Evolutionary conservation across 1,140 invertebrate species (phyloP).

Genomic region (Drosophila ironensis): DNA sequence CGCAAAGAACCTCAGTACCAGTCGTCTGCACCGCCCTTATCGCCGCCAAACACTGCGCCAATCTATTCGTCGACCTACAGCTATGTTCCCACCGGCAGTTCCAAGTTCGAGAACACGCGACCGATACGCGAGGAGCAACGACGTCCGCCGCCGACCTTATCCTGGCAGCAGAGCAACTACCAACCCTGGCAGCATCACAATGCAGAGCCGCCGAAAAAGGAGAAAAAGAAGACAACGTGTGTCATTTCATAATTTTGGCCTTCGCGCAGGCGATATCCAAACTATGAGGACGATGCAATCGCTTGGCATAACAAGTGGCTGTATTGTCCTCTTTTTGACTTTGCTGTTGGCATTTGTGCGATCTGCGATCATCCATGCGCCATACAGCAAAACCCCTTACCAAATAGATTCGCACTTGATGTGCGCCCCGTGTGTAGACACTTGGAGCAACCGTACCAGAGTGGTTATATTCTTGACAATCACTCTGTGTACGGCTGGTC

Average conservation of each 20-base stretch:
- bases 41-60: not conserved
- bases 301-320: conserved; percentile 8
- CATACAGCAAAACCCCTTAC: conserved; percentile 36
- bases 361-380: conserved; percentile 38
- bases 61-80: conserved; percentile 7
- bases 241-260: conserved; percentile 50
- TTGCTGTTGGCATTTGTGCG: conserved; percentile 39
- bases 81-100: conserved; percentile 21
- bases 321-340: conserved; percentile 39
- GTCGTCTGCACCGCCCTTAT: not conserved
- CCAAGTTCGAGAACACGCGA: conserved; percentile 11
- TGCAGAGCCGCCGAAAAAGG: not conserved
- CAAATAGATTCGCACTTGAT: conserved; percentile 37
- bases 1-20: too few relatives aligned
- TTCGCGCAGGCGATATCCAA: conserved; percentile 5
- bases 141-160: conserved; percentile 7
- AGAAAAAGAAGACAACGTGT: conserved; percentile 32
- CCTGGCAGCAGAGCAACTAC: not conserved
- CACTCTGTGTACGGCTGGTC: not conserved
- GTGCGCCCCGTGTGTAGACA: not conserved
- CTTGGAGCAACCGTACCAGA: not conserved
- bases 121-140: conserved; percentile 7
- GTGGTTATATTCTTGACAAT: not conserved
- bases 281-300: conserved; percentile 17
- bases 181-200: not conserved